phyloP scores from a whole-genome alignment of 2,113 vertebrate species.

The Anser brachyrhynchus region DNA sequence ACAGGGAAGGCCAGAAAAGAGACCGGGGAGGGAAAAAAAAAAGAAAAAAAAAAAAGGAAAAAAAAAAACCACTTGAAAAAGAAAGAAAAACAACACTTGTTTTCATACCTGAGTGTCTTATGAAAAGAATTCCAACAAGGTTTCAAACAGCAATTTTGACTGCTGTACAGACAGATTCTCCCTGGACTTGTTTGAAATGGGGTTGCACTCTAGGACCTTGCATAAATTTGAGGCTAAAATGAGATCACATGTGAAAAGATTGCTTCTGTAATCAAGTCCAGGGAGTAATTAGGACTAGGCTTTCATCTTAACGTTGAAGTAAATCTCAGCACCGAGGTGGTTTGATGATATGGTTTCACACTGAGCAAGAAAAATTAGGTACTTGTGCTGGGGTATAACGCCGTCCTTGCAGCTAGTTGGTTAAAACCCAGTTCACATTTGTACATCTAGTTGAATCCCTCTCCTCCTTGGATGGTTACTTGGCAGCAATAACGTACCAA shows the following conservation, averaged over 20 bases:
- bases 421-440: not conserved
- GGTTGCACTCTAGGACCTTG: not conserved
- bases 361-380: not conserved
- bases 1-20: not conserved
- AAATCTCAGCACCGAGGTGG: not conserved
- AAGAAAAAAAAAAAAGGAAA: not conserved
- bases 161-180: not conserved
- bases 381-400: fast-evolving
- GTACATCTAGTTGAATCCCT: not conserved
- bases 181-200: not conserved
- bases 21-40: no score
- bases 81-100: not conserved
- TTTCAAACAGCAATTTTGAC: not conserved
- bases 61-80: not conserved
- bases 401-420: not conserved
- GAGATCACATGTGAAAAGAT: not conserved
- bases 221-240: not conserved
- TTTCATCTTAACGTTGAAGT: not conserved
- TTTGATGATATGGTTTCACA: not conserved
- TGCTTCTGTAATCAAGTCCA: not conserved
- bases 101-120: not conserved
- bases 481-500: not conserved
- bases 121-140: not conserved
- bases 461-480: not conserved
- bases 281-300: not conserved